These are phyloP conservation scores for Pygoscelis adeliae DNA, from an alignment of 2,113 vertebrate species.

Conservation along the genomic window DNA sequence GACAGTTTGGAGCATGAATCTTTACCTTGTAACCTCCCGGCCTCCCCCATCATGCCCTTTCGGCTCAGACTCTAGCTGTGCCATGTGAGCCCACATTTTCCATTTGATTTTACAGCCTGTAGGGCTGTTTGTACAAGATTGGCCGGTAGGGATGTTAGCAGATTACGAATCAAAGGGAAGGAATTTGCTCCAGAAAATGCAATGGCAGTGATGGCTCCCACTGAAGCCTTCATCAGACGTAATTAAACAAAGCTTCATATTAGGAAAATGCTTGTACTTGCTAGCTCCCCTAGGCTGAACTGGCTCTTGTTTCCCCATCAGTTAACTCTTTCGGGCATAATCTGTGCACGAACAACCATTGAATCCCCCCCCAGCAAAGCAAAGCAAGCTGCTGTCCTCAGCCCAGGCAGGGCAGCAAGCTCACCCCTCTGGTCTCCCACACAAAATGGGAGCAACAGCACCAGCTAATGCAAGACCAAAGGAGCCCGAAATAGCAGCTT, in stretches of 20 bases:
- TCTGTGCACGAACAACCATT: fast-evolving
- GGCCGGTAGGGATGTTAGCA: neutral
- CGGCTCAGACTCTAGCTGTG: neutral
- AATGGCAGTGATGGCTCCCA: neutral
- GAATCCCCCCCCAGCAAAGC: neutral
- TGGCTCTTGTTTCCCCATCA: neutral
- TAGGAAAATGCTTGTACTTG: conserved; percentile 58
- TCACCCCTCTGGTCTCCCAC: fast-evolving
- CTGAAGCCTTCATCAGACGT: conserved; percentile 1
- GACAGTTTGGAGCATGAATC: neutral
- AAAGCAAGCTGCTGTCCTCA: neutral
- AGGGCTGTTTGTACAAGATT: conserved; percentile 20
- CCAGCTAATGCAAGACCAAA: neutral
- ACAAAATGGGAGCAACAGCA: neutral
- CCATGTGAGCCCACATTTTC: conserved; percentile 20
- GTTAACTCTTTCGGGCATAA: neutral
- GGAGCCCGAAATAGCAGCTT: neutral
- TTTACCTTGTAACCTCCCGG: neutral
- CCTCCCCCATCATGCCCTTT: neutral
- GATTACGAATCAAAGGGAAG: conserved; percentile 49
- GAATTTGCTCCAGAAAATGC: conserved; percentile 43
- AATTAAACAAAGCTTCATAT: conserved; percentile 45
- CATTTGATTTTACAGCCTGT: neutral
- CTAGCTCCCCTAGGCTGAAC: conserved; percentile 51
- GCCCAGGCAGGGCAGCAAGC: neutral